These are phyloP conservation scores for Felis chaus DNA, from an alignment of 2,113 vertebrate genomes.

Conservation along the genomic window DNA sequence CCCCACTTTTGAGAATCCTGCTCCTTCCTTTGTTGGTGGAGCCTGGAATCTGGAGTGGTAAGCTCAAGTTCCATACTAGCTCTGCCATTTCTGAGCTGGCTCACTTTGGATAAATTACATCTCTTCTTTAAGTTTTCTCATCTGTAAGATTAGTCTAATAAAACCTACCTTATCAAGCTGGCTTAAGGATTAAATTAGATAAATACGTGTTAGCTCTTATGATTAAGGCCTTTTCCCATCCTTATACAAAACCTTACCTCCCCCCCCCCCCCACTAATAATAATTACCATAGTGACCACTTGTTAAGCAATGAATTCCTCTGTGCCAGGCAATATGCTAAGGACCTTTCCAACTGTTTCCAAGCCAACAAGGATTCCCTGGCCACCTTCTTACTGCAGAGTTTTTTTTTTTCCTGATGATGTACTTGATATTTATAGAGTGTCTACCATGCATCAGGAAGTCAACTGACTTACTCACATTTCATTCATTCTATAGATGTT, in stretches of 20 bases:
- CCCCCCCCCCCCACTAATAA: background rate
- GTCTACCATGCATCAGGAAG: background rate
- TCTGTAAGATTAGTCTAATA: constrained; percentile 38
- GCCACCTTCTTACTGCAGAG: background rate
- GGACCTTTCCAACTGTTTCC: background rate
- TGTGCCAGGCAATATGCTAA: background rate
- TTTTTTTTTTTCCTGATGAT: constrained; percentile 1
- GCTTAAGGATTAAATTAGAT: background rate
- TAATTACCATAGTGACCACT: constrained; percentile 7
- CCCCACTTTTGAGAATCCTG: background rate
- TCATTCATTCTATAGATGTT: background rate
- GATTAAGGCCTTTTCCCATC: background rate
- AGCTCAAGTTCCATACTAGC: constrained; percentile 2
- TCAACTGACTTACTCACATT: background rate
- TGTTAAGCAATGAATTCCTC: constrained; percentile 32
- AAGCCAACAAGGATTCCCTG: background rate
- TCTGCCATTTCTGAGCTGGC: background rate
- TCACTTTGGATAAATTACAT: background rate
- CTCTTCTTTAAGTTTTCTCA: constrained; percentile 18
- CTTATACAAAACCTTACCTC: background rate
- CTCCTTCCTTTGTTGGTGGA: background rate
- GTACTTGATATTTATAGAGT: constrained; percentile 9
- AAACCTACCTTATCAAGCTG: background rate
- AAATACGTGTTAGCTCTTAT: background rate
- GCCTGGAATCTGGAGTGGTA: background rate